Percentiles rank a stretch among this genome's conserved stretches.
Conservation (phyloP, 2,113 vertebrate species). For the Limanda limanda region DNA sequence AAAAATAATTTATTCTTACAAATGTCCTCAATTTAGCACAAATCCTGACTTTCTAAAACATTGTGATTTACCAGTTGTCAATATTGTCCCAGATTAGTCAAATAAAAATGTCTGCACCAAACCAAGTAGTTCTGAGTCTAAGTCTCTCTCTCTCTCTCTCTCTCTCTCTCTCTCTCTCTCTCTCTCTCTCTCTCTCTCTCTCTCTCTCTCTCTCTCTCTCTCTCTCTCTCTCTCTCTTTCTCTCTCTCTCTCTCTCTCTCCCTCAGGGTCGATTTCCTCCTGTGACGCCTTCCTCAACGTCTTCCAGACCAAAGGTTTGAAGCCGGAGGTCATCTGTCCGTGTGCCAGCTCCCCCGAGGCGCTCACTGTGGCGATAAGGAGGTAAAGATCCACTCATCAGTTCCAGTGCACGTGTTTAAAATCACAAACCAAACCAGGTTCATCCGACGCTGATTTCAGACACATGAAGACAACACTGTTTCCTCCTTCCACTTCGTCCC, state of each 20-base stretch:
- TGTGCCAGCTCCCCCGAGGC: conserved; percentile 98
- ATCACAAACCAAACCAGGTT: too few relatives aligned
- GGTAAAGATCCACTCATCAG: conserved; percentile 75
- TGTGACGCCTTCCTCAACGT: conserved; percentile 99
- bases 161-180: background rate
- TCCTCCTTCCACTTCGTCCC: background rate
- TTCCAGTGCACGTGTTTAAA: too few relatives aligned
- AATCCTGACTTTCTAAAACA: too few relatives aligned
- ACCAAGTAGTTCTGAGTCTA: too few relatives aligned
- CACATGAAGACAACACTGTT: background rate
- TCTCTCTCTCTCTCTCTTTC: conserved; percentile 10
- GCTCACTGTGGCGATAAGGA: conserved; percentile 95
- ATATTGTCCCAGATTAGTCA: too few relatives aligned
- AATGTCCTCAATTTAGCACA: too few relatives aligned
- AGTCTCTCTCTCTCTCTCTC: background rate
- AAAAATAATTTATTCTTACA: too few relatives aligned
- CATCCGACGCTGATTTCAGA: too few relatives aligned
- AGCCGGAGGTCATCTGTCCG: conserved; percentile 98
- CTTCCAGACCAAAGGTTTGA: conserved; percentile 98
- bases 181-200: conserved; percentile 6
- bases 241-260: background rate
- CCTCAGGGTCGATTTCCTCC: conserved; percentile 96
- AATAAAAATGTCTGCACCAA: too few relatives aligned
- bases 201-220: background rate
- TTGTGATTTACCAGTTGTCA: too few relatives aligned